Evolutionary conservation across 2,797 vertebrate genomes (phyloP), one percentile per base, ranked within the genome.

Genomic region (Rhyacichthys aspro): DNA sequence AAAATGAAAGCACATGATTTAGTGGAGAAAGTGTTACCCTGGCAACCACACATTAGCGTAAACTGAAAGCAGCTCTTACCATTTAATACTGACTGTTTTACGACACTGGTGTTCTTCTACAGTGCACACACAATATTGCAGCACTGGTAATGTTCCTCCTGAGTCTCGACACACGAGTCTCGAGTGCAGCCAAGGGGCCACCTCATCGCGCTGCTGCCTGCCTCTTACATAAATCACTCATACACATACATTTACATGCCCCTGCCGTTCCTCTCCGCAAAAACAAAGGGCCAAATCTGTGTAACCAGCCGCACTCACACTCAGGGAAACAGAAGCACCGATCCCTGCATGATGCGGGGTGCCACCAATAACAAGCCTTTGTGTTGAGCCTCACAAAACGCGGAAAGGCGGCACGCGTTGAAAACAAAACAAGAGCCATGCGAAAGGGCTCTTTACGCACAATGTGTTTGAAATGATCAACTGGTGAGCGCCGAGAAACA

Each of bases 311-410:
- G 16, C 10, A 38, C 12, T 37, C 11, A 23, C 2, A 12, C 37
- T 9, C 10, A 16, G 8, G 42, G 28, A 41, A 38, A 36, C 9
- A 37, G 33, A 52, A 38, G 3, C 23, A 37, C 9, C 16, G 11
- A 16, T 17, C 23, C 5, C 1, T 18, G 1, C 5, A 17, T 12
- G 7, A 62, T 52, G 48, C 63, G 41, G 54, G 39, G 6, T 7
- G 18, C 8, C n/a, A 33, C 39, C 12, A 14, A 11, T 0, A 28
- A 17, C 0, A 33, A 9, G 9, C 64, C 64, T 79, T 86, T 78
- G 81, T 78, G 70, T 55, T 62, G 16, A 41, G 19, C 12, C 47
- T 36, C 42, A 17, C 33, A 15, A 38, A 69, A 48, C 33, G 45
- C 55, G 50, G 59, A 73, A 48, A 73, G 10, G 15, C 37, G 19